These are phyloP conservation scores for Opisthograptis luteolata DNA, from an alignment of 2,888 invertebrate species.

Conservation along the genomic window DNA sequence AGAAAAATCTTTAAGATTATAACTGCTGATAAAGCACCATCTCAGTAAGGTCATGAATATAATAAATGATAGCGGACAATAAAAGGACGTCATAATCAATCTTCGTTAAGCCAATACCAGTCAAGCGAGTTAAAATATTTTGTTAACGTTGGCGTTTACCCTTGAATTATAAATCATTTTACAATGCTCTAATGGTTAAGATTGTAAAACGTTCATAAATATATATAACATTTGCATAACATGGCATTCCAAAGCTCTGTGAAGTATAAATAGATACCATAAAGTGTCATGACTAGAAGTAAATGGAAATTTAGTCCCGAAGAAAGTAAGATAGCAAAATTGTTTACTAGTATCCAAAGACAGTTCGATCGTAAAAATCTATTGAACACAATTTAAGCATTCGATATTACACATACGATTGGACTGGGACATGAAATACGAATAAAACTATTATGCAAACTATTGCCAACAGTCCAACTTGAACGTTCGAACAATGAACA, in stretches of 20 bases:
- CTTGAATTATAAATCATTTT: conserved; percentile 35
- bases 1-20: conserved; percentile 3
- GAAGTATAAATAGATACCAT: conserved; percentile 23
- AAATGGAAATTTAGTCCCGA: conserved; percentile 23
- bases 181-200: conserved; percentile 23
- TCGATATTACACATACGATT: conserved; percentile 59
- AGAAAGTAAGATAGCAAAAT: conserved; percentile 26
- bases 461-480: conserved; percentile 64
- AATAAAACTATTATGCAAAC: conserved; percentile 77
- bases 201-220: conserved; percentile 29
- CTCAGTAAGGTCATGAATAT: conserved; percentile 18
- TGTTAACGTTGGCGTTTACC: conserved; percentile 28
- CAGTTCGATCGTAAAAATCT: conserved; percentile 48
- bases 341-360: conserved; percentile 37
- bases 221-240: conserved; percentile 33
- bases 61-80: conserved; percentile 24
- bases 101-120: conserved; percentile 26
- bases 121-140: conserved; percentile 27
- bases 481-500: conserved; percentile 59
- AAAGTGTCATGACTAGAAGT: conserved; percentile 11
- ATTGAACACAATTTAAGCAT: conserved; percentile 54
- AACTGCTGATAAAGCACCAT: conserved; percentile 11
- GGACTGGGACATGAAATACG: conserved; percentile 60
- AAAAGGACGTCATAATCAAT: conserved; percentile 26
- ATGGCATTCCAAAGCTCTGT: conserved; percentile 24